Evolutionary conservation across 2,888 invertebrate species (phyloP).

Genomic region (Callinectes sapidus): DNA sequence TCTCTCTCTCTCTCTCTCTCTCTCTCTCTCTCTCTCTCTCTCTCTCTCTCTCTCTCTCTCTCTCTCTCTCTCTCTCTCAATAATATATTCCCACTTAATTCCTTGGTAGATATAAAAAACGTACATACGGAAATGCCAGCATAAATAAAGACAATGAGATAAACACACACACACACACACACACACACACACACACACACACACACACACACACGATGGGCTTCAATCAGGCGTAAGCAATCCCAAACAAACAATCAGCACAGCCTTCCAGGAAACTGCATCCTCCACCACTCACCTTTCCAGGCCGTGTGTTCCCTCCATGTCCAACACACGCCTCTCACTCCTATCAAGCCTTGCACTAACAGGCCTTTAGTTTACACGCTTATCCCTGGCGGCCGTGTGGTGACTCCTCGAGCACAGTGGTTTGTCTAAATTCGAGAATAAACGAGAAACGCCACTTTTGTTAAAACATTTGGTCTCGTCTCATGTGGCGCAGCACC

Average conservation of each 20-base stretch:
- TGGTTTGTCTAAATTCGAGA: background rate
- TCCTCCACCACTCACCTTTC: background rate
- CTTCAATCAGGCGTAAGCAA: background rate
- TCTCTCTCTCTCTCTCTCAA: background rate
- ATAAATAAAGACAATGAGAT: background rate
- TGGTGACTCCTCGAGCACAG: background rate
- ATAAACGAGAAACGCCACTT: background rate
- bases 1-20: conserved; percentile 32
- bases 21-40: conserved; percentile 6
- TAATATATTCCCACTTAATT: too few relatives aligned
- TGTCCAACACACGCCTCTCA: background rate
- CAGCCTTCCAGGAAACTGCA: background rate
- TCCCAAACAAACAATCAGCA: background rate
- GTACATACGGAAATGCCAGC: background rate
- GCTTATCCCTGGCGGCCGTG: background rate
- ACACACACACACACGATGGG: background rate
- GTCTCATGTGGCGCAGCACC: background rate
- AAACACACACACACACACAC: background rate
- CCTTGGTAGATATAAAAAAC: background rate
- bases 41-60: conserved; percentile 15
- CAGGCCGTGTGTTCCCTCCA: background rate
- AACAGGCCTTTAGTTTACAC: background rate
- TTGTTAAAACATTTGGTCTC: background rate
- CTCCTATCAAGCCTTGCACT: background rate
- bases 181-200: background rate